These are phyloP conservation scores for Natator depressus DNA, from an alignment of 2,113 vertebrate species.

Conservation along the genomic window DNA sequence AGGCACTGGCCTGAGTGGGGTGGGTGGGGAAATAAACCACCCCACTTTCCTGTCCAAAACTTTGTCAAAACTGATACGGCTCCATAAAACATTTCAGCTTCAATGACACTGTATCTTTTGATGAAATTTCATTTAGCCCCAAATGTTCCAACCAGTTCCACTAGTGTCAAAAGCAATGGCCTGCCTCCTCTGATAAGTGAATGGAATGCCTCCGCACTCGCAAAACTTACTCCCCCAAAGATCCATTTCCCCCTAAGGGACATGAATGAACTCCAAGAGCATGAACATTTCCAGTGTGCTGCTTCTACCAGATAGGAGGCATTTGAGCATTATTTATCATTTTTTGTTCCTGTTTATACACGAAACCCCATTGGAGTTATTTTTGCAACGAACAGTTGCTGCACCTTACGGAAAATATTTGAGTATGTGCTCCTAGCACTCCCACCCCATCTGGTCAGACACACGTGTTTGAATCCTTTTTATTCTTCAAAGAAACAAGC, in stretches of 20 bases:
- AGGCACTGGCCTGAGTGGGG: not conserved
- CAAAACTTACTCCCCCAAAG: not conserved
- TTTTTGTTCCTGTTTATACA: conserved; percentile 29
- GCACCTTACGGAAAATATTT: conserved; percentile 40
- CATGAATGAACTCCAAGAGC: rapidly evolving
- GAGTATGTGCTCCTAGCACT: conserved; percentile 5
- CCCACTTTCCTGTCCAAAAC: not conserved
- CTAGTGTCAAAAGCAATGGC: not conserved
- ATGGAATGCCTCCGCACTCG: not conserved
- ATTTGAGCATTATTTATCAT: not conserved
- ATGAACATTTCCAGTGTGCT: rapidly evolving
- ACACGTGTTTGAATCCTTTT: conserved; percentile 15
- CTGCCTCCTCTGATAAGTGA: not conserved
- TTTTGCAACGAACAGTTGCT: conserved; percentile 4
- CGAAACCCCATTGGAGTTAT: not conserved
- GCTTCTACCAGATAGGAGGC: not conserved
- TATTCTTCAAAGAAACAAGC: conserved; percentile 13
- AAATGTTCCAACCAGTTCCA: not conserved
- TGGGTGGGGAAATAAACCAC: too few species aligned
- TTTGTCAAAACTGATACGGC: not conserved
- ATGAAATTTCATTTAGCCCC: not conserved
- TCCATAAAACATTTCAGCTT: not conserved
- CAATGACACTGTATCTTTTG: not conserved
- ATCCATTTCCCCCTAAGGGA: not conserved
- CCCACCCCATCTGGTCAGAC: conserved; percentile 31